A percentile compares a stretch with the other conserved stretches of the same genome.
Conservation (phyloP, 1,140 invertebrate species). For the Megathymus violae region DNA sequence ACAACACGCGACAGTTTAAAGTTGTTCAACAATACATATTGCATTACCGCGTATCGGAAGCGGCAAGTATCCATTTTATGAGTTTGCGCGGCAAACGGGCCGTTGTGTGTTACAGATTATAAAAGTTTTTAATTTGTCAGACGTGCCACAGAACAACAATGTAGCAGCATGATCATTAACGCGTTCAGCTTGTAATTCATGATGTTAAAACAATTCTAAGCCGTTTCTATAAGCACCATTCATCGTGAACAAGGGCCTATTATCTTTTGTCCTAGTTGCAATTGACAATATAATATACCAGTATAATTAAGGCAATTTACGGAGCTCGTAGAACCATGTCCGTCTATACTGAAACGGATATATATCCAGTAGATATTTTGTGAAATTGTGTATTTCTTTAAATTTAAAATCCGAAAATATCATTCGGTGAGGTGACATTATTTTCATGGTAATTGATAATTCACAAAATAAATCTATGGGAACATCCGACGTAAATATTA, state of each 20-base stretch:
- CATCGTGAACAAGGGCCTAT: neutral
- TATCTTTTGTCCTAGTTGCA: neutral
- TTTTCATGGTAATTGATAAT: no score
- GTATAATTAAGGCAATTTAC: no score
- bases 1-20: no score
- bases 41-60: neutral
- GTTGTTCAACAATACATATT: neutral
- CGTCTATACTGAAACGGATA: no score
- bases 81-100: constrained; percentile 1
- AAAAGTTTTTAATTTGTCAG: constrained; percentile 9
- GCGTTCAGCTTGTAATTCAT: neutral
- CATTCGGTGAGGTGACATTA: no score
- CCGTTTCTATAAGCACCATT: neutral
- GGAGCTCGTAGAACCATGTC: no score
- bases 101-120: constrained; percentile 1
- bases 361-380: no score
- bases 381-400: no score
- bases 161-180: neutral
- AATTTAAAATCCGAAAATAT: no score
- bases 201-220: neutral
- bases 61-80: constrained; percentile 1
- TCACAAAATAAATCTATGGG: no score
- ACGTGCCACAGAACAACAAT: neutral
- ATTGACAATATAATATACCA: no score
- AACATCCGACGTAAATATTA: no score